Conservation (phyloP, 2,113 vertebrate genomes). For the Notarius lentiginosus region DNA sequence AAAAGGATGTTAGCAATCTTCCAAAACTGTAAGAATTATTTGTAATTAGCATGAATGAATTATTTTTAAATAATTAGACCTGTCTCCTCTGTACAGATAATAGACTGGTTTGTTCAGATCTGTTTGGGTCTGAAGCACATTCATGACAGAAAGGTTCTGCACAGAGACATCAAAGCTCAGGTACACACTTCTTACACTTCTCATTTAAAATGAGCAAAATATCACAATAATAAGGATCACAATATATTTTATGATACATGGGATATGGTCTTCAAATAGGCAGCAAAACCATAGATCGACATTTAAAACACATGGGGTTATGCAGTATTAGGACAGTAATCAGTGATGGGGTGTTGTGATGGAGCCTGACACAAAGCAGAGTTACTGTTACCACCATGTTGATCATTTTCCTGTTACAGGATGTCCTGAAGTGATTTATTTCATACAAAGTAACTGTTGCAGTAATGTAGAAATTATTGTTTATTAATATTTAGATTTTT, state of each 20-base stretch:
- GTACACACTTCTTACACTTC: conserved; percentile 63
- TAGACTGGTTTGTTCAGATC: conserved; percentile 91
- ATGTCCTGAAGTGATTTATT: background rate
- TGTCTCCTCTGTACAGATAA: conserved; percentile 71
- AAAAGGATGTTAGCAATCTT: too few species aligned
- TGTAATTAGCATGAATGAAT: background rate
- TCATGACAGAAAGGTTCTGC: conserved; percentile 89
- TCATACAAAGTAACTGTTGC: too few species aligned
- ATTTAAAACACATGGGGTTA: background rate
- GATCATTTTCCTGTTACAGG: background rate
- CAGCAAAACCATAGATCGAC: background rate
- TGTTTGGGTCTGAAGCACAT: conserved; percentile 92
- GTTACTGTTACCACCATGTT: background rate
- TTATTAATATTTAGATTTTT: background rate
- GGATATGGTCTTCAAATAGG: background rate
- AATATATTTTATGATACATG: background rate
- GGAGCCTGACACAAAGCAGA: background rate
- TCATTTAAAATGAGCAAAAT: background rate
- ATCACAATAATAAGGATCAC: background rate
- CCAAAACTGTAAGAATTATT: too few species aligned
- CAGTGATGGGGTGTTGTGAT: background rate
- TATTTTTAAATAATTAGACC: background rate
- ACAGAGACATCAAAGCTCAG: conserved; percentile 92
- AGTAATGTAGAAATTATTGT: too few species aligned
- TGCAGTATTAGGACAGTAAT: background rate